Base-by-base conservation (phyloP, 2,888 invertebrate species). In the Thymelicus sylvestris region DNA sequence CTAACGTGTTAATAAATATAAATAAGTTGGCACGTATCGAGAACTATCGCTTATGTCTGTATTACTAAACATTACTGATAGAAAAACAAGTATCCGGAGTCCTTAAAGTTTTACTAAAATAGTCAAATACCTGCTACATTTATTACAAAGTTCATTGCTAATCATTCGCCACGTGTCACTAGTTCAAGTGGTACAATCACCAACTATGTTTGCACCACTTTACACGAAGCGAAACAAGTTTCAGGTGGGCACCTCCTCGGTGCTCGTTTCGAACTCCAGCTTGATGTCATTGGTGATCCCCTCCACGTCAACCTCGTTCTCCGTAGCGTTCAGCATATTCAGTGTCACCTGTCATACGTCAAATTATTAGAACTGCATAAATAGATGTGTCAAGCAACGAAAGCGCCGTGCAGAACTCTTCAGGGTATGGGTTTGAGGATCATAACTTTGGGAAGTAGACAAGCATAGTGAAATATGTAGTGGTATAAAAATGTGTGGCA, bases 241-340 rank as follows among this genome's bases (percentile, higher is more conserved):
- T 95, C 95, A 95, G 83, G 95, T 94, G 76, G 96, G 94, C 83
- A 97, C 97, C 84, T 97, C 97, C 80, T 97, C 97, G 64, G 94
- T 95, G 8, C 95, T 91, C 0, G 96, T 95, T 76, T 97, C 97
- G 86, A 97, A 97, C 84, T 97, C 97, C 76, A 97, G 90, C 86
- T 97, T 97, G 13, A 97, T 97, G 80, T 97, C 96, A 76, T 96
- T 95, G 72, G 95, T 95, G 77, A 98, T 92, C 60, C 97, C 96
- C 84, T 97, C 97, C 8, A 97, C 98, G 85, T 98, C 98, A 0
- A 98, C 98, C 86, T 98, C 98, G 72, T 96, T 96, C 84, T 98
- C 98, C 0, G 97, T 96, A 0, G 98, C 98, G 86, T 98, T 98
- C 72, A 99, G 93, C 95, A 98, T 98, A 83, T 98, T 98, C 44